phyloP scores from a whole-genome alignment of 2,888 invertebrate genomes.

The Matsumyia berberina region DNA sequence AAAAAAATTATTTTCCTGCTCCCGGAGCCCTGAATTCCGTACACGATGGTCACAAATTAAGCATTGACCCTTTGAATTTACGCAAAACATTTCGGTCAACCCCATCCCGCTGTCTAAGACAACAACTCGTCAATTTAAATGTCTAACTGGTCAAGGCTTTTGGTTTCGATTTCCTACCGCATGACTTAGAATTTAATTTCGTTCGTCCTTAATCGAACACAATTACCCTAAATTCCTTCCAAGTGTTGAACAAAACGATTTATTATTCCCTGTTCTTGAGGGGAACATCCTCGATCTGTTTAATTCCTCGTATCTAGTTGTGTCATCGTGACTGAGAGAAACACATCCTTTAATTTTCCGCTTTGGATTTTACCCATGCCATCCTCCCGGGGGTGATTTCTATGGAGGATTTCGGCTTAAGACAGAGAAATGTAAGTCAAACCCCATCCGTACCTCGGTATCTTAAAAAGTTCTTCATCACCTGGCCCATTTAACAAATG shows the following conservation, averaged over 20 bases:
- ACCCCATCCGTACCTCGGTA: not conserved
- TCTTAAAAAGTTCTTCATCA: slow-evolving; percentile 31
- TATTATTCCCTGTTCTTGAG: slow-evolving; percentile 13
- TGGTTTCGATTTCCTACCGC: slow-evolving; percentile 34
- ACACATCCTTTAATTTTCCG: slow-evolving; percentile 28
- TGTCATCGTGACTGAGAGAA: slow-evolving; percentile 32
- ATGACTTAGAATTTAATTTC: slow-evolving; percentile 37
- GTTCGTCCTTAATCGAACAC: slow-evolving; percentile 39
- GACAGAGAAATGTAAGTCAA: slow-evolving; percentile 1
- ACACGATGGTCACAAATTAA: slow-evolving; percentile 22
- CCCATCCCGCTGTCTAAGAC: not conserved
- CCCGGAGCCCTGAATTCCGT: not conserved
- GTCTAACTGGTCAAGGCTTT: slow-evolving; percentile 30
- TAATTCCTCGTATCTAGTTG: slow-evolving; percentile 25
- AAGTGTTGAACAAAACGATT: slow-evolving; percentile 21
- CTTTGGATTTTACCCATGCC: slow-evolving; percentile 2
- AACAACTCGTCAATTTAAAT: slow-evolving; percentile 34
- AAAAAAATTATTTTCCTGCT: slow-evolving; percentile 3
- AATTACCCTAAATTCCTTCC: not conserved
- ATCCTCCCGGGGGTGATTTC: not conserved
- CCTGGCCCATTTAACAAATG: slow-evolving; percentile 47
- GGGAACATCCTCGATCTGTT: slow-evolving; percentile 14
- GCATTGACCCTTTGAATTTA: slow-evolving; percentile 8
- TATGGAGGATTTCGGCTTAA: not conserved
- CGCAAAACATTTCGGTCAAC: not conserved